A percentile compares a stretch with the other conserved stretches of the same genome.
These are phyloP conservation scores for Cyprinus carpio DNA, from an alignment of 2,113 vertebrate genomes.

Conservation along the genomic window DNA sequence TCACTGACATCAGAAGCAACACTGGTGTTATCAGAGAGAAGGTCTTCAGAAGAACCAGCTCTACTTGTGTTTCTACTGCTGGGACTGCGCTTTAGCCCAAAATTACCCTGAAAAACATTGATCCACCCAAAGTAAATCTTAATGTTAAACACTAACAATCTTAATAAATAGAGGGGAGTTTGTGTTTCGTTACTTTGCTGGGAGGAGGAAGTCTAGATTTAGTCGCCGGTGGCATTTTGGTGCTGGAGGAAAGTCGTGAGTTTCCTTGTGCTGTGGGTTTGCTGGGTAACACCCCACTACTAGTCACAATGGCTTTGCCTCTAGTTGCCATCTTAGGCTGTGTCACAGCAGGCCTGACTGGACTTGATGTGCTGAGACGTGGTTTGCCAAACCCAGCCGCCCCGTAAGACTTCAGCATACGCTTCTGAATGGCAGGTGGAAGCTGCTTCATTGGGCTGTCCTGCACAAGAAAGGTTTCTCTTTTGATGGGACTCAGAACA, in stretches of 20 bases:
- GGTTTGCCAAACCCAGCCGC: slow-evolving; percentile 37
- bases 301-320: slow-evolving; percentile 55
- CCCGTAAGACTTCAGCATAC: slow-evolving; percentile 25
- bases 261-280: slow-evolving; percentile 56
- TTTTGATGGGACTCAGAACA: slow-evolving; percentile 79
- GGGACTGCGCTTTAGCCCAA: slow-evolving; percentile 60
- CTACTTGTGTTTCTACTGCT: slow-evolving; percentile 56
- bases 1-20: slow-evolving; percentile 71
- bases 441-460: slow-evolving; percentile 77
- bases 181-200: slow-evolving; percentile 66
- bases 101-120: slow-evolving; percentile 62
- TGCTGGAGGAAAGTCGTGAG: slow-evolving; percentile 44
- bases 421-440: slow-evolving; percentile 68
- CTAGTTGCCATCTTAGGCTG: slow-evolving; percentile 59
- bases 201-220: slow-evolving; percentile 71
- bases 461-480: slow-evolving; percentile 84
- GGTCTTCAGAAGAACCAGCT: slow-evolving; percentile 70
- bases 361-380: slow-evolving; percentile 69
- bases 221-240: slow-evolving; percentile 54
- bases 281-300: slow-evolving; percentile 63
- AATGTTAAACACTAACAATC: neutral
- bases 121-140: neutral
- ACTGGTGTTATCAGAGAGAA: slow-evolving; percentile 73
- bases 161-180: neutral
- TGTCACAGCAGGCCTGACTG: slow-evolving; percentile 51